Percentiles rank a stretch among this genome's conserved stretches.
Evolutionary conservation across 1,140 invertebrate genomes (phyloP).

Genomic region (Drosophila teissieri): DNA sequence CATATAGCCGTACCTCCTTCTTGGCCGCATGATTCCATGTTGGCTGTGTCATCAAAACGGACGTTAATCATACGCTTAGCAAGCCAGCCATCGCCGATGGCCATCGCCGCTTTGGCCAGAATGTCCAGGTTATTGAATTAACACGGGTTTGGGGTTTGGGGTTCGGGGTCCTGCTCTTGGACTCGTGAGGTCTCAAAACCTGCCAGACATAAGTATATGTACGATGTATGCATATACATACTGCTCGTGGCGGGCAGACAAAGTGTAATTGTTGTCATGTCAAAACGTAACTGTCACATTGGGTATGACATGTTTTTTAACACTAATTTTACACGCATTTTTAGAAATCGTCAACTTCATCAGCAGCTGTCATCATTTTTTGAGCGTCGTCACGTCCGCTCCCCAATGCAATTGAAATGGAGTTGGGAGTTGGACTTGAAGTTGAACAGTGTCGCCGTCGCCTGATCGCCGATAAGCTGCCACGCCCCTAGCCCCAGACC

Average conservation of each 20-base stretch:
- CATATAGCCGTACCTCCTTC: conserved; percentile 2
- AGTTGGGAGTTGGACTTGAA: conserved; percentile 9
- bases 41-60: conserved; percentile 77
- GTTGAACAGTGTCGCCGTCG: conserved; percentile 52
- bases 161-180: conserved; percentile 37
- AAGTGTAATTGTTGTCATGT: conserved; percentile 77
- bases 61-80: conserved; percentile 83
- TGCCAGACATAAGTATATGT: not conserved
- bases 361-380: conserved; percentile 79
- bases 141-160: conserved; percentile 38
- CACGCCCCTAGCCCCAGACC: conserved; percentile 27
- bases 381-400: conserved; percentile 73
- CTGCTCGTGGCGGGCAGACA: conserved; percentile 33
- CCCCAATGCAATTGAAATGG: conserved; percentile 23
- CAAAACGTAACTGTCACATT: conserved; percentile 81
- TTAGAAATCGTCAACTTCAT: conserved; percentile 83
- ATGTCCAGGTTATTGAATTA: conserved; percentile 76
- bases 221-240: not conserved
- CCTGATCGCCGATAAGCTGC: conserved; percentile 74
- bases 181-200: not conserved
- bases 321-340: conserved; percentile 83
- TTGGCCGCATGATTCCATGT: conserved; percentile 23
- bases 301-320: conserved; percentile 82
- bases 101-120: conserved; percentile 50
- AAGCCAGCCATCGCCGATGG: conserved; percentile 70